phyloP scores from a whole-genome alignment of 2,113 vertebrate species.

The Gadus macrocephalus region DNA sequence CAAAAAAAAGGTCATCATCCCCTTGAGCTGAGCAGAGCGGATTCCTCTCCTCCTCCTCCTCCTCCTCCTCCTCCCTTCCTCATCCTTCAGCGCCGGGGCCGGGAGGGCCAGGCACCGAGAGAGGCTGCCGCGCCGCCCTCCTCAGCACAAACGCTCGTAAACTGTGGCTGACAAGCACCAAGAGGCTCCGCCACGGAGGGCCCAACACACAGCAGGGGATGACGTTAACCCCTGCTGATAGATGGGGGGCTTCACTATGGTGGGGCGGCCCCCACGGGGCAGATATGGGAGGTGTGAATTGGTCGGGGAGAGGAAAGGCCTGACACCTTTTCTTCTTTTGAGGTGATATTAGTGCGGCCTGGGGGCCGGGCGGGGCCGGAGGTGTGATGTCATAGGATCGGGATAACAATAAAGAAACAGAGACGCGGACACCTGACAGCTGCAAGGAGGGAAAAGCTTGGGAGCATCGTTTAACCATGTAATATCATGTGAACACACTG shows the following conservation, averaged over 20 bases:
- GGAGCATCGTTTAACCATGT: slow-evolving; percentile 20
- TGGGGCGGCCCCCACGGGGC: slow-evolving; percentile 14
- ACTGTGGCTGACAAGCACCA: slow-evolving; percentile 21
- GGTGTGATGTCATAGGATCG: slow-evolving; percentile 2
- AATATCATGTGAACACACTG: not conserved
- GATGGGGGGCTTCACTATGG: slow-evolving; percentile 17
- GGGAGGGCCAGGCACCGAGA: not conserved
- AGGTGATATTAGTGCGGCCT: slow-evolving; percentile 3
- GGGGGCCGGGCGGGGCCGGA: not conserved
- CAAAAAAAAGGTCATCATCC: slow-evolving; percentile 10
- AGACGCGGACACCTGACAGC: slow-evolving; percentile 3
- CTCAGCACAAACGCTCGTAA: slow-evolving; percentile 16
- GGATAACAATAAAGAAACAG: not conserved
- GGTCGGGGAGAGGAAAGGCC: not conserved
- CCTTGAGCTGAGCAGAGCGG: not conserved
- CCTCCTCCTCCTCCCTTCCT: not conserved
- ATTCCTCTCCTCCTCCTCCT: not conserved
- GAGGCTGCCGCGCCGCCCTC: not conserved
- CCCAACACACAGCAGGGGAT: slow-evolving; percentile 22
- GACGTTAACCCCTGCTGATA: slow-evolving; percentile 10
- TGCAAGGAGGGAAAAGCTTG: not conserved
- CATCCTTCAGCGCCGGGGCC: too few species aligned
- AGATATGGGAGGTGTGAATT: not conserved
- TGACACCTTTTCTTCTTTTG: slow-evolving; percentile 4
- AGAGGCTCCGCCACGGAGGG: slow-evolving; percentile 14